Evolutionary conservation across 1,140 invertebrate species (phyloP).

Genomic region (Neodiprion pinetum): DNA sequence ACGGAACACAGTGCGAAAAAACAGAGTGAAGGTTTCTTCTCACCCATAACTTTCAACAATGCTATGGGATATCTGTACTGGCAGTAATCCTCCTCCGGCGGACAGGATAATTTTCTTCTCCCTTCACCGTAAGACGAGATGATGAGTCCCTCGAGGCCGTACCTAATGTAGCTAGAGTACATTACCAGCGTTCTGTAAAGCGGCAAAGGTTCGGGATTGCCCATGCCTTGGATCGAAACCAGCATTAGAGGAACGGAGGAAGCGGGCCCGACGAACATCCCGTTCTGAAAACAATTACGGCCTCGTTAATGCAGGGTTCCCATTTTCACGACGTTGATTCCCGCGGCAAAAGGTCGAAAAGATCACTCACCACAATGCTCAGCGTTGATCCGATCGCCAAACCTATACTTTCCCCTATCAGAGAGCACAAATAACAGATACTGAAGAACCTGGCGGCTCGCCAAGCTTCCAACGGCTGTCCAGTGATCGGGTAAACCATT

Average conservation of each 20-base stretch:
- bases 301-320: constrained; percentile 15
- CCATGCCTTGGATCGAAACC: constrained; percentile 78
- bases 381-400: constrained; percentile 74
- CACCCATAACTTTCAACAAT: constrained; percentile 67
- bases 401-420: constrained; percentile 80
- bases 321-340: neutral
- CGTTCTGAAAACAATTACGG: constrained; percentile 69
- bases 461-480: constrained; percentile 81
- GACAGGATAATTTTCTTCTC: constrained; percentile 72
- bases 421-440: constrained; percentile 71
- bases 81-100: constrained; percentile 71
- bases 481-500: constrained; percentile 86
- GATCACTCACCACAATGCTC: constrained; percentile 71
- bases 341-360: neutral
- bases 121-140: constrained; percentile 80
- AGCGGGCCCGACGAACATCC: constrained; percentile 79
- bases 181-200: constrained; percentile 76
- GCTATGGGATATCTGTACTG: constrained; percentile 71
- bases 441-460: constrained; percentile 75
- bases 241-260: constrained; percentile 78
- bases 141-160: constrained; percentile 80
- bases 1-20: neutral
- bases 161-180: constrained; percentile 84
- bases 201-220: constrained; percentile 68
- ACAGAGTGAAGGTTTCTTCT: constrained; percentile 12